Percentiles rank a stretch among this genome's conserved stretches.
These are phyloP conservation scores for Ceraclea dissimilis DNA, from an alignment of 2,888 invertebrate species.

Conservation along the genomic window DNA sequence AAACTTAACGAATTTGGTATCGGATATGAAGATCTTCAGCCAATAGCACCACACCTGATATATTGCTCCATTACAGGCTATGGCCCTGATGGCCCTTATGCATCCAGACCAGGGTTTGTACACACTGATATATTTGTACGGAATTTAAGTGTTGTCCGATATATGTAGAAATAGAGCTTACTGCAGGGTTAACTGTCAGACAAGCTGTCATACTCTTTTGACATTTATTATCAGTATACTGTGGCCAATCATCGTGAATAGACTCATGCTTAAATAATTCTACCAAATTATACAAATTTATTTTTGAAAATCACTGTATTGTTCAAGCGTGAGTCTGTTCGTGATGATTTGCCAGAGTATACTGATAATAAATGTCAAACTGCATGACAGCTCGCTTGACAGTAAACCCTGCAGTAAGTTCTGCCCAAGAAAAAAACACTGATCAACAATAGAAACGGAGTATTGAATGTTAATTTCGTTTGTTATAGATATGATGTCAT, in stretches of 20 bases:
- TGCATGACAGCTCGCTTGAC: too few relatives aligned
- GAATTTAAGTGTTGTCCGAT: too few relatives aligned
- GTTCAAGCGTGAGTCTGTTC: too few relatives aligned
- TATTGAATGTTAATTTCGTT: background rate
- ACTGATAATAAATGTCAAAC: too few relatives aligned
- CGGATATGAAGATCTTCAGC: conserved; percentile 68
- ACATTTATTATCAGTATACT: background rate
- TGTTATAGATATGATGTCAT: conserved; percentile 77
- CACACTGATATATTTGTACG: too few relatives aligned
- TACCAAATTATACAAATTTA: too few relatives aligned
- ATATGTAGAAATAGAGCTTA: conserved; percentile 18
- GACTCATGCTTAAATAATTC: too few relatives aligned
- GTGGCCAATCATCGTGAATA: too few relatives aligned
- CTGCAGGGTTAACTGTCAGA: too few relatives aligned
- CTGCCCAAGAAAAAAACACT: background rate
- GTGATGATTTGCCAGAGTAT: too few relatives aligned
- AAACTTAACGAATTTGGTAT: conserved; percentile 68
- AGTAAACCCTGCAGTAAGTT: too few relatives aligned
- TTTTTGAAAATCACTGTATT: too few relatives aligned
- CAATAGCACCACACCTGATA: conserved; percentile 68
- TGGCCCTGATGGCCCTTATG: conserved; percentile 81
- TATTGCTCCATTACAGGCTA: conserved; percentile 94
- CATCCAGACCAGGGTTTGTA: conserved; percentile 69
- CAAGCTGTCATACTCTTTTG: background rate
- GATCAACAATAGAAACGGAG: background rate